These are phyloP conservation scores for Goniozus legneri DNA, from an alignment of 1,140 invertebrate genomes.

Conservation along the genomic window DNA sequence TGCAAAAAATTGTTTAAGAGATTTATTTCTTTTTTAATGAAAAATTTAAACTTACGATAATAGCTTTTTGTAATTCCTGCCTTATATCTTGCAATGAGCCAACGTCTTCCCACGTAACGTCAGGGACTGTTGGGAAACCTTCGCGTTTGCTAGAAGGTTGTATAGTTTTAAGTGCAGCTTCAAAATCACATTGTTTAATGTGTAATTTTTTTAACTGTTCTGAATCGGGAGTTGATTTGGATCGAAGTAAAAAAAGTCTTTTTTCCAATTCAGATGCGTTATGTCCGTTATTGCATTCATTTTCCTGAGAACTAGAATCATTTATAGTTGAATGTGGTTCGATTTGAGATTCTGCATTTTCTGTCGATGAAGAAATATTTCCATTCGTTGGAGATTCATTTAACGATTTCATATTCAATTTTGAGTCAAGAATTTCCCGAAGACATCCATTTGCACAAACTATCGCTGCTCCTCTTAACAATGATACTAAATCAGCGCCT, in stretches of 20 bases:
- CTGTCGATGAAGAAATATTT: not conserved
- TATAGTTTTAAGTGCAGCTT: slow-evolving; percentile 74
- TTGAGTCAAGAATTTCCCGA: no score
- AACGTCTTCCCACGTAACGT: slow-evolving; percentile 96
- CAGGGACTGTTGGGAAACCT: slow-evolving; percentile 95
- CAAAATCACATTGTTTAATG: slow-evolving; percentile 74
- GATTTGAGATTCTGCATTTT: slow-evolving; percentile 15
- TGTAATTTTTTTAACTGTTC: slow-evolving; percentile 62
- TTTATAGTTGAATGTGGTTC: not conserved
- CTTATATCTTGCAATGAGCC: slow-evolving; percentile 87
- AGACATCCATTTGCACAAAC: slow-evolving; percentile 72
- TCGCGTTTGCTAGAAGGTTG: slow-evolving; percentile 87
- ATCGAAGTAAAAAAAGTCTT: slow-evolving; percentile 59
- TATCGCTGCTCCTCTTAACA: slow-evolving; percentile 83
- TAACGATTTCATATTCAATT: not conserved
- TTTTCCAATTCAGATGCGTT: slow-evolving; percentile 23
- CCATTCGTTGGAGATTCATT: not conserved
- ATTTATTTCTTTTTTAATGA: slow-evolving; percentile 5
- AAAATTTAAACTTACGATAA: slow-evolving; percentile 64
- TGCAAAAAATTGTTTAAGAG: slow-evolving; percentile 5
- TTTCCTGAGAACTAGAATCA: slow-evolving; percentile 8
- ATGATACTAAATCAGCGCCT: slow-evolving; percentile 86
- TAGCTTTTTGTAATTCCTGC: slow-evolving; percentile 84
- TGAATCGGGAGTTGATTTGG: slow-evolving; percentile 55
- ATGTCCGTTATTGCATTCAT: not conserved